A percentile compares a stretch with the other conserved stretches of the same genome.
These are phyloP conservation scores for Drosophila cardini DNA, from an alignment of 1,140 invertebrate species.

Conservation along the genomic window DNA sequence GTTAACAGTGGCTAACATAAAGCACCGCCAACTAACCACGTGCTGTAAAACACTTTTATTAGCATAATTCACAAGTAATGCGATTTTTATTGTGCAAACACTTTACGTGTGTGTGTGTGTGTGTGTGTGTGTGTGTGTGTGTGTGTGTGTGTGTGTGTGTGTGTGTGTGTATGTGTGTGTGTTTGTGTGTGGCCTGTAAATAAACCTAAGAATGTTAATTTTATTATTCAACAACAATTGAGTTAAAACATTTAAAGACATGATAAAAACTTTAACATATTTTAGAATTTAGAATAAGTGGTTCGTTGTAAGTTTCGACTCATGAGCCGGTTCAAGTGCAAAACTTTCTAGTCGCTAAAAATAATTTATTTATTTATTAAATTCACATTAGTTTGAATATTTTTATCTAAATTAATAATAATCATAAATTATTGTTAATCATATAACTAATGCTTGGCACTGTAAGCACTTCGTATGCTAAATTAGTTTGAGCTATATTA, in stretches of 20 bases:
- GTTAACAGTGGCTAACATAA: slow-evolving; percentile 32
- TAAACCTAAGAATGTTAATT: neutral
- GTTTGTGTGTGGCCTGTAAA: slow-evolving; percentile 22
- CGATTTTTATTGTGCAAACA: slow-evolving; percentile 35
- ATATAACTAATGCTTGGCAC: no score
- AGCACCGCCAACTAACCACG: slow-evolving; percentile 16
- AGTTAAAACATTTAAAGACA: neutral
- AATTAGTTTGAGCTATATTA: no score
- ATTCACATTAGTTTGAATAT: no score
- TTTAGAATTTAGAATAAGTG: no score
- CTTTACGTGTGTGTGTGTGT: neutral
- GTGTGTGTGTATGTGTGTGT: neutral
- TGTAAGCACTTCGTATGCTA: no score
- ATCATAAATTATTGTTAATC: no score
- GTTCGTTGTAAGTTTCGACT: no score
- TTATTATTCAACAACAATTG: neutral
- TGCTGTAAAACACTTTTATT: slow-evolving; percentile 37
- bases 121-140: slow-evolving; percentile 3
- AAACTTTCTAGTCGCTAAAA: no score
- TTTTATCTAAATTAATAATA: no score
- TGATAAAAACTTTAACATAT: neutral
- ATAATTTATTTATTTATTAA: no score
- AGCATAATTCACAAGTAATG: slow-evolving; percentile 24
- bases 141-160: neutral
- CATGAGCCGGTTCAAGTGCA: no score